Evolutionary conservation across 92 coral and sea anemone genomes (phyloP).

Genomic region (Phenganax marumi): DNA sequence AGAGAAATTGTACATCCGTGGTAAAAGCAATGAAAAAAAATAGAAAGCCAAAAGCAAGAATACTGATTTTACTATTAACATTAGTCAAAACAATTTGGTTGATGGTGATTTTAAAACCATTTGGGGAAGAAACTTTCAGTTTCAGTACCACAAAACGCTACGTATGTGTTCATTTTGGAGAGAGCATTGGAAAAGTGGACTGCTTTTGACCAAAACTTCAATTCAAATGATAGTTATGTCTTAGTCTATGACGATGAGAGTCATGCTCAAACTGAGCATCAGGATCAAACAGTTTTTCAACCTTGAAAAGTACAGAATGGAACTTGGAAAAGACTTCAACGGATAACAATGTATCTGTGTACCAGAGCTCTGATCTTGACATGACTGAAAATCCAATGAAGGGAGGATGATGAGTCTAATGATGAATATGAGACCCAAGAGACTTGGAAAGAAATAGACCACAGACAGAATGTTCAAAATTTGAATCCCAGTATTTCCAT

Average conservation of each 20-base stretch:
- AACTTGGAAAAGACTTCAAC: constrained; percentile 35
- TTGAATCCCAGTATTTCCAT: background rate
- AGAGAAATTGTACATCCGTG: constrained; percentile 28
- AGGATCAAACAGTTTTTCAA: constrained; percentile 43
- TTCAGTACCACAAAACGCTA: constrained; percentile 56
- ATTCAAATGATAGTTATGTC: constrained; percentile 50
- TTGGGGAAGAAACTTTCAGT: constrained; percentile 50
- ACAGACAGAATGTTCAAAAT: background rate
- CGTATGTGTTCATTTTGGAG: constrained; percentile 55
- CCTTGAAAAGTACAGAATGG: constrained; percentile 29
- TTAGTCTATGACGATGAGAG: constrained; percentile 62
- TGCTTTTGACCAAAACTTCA: constrained; percentile 68
- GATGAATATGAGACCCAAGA: background rate
- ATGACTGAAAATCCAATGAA: constrained; percentile 7
- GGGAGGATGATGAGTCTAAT: background rate
- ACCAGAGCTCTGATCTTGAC: constrained; percentile 14
- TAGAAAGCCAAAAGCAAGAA: constrained; percentile 18
- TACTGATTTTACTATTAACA: constrained; percentile 32
- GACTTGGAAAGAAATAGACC: background rate
- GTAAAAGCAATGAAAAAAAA: constrained; percentile 13
- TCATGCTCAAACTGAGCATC: constrained; percentile 60
- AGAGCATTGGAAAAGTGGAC: constrained; percentile 62
- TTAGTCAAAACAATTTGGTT: constrained; percentile 36
- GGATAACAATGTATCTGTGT: constrained; percentile 34
- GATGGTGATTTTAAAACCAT: constrained; percentile 55